Percentiles rank a stretch among this genome's conserved stretches.
Conservation (phyloP, 2,113 vertebrate genomes). For the Etheostoma spectabile region DNA sequence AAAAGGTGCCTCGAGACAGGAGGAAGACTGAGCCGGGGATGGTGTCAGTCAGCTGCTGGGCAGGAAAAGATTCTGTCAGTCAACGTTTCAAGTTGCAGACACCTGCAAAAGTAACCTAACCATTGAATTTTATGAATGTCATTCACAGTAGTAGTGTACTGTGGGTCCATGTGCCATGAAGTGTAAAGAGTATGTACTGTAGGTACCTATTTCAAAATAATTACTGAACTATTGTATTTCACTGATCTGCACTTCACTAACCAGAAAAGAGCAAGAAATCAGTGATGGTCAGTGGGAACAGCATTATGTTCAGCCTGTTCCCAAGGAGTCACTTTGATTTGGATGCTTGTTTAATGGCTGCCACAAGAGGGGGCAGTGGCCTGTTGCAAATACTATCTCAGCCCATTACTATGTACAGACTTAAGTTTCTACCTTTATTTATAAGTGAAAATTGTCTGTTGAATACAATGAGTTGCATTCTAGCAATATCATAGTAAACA, state of each 20-base stretch:
- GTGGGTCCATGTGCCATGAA: neutral
- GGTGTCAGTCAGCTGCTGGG: conserved; percentile 63
- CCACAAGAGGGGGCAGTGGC: conserved; percentile 35
- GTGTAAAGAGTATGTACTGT: neutral
- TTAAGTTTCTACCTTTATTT: neutral
- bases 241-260: neutral
- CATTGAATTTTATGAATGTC: neutral
- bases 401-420: neutral
- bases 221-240: neutral
- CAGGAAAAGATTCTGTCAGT: neutral
- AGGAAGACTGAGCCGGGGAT: conserved; percentile 80
- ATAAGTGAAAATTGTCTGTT: neutral
- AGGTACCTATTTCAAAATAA: neutral
- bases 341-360: neutral
- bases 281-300: neutral
- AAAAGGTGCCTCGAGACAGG: conserved; percentile 87
- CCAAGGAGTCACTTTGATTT: neutral
- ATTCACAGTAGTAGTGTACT: neutral
- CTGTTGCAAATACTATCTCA: neutral
- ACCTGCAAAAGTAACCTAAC: neutral
- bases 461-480: neutral
- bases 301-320: neutral
- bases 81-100: neutral
- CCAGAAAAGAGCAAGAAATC: neutral
- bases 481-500: too few relatives aligned